Evolutionary conservation across 2,113 vertebrate genomes (phyloP).

Genomic region (Etheostoma cragini): DNA sequence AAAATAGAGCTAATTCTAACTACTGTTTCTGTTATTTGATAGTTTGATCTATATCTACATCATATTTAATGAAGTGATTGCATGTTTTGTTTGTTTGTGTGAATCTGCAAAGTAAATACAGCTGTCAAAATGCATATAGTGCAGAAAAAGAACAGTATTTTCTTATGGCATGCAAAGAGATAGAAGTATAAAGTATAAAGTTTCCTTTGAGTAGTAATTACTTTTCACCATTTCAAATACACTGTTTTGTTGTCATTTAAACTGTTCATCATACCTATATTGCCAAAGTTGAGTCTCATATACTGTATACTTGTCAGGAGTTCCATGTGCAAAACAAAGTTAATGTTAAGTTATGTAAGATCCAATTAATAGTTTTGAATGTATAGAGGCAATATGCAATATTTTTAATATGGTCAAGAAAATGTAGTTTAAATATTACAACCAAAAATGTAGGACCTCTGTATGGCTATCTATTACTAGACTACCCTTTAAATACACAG

Average conservation of each 20-base stretch:
- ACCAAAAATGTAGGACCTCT: constrained; percentile 14
- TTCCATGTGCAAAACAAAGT: neutral
- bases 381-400: neutral
- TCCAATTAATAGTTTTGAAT: constrained; percentile 11
- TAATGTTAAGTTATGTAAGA: neutral
- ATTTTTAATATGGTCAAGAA: neutral
- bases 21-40: no score
- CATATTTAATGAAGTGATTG: neutral
- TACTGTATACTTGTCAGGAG: neutral
- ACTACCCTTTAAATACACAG: constrained; percentile 54
- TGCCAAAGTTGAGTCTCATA: neutral
- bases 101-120: neutral
- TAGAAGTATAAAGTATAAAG: neutral
- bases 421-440: constrained; percentile 3
- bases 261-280: neutral
- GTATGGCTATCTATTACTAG: constrained; percentile 48
- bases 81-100: neutral
- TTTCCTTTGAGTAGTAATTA: neutral
- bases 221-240: neutral
- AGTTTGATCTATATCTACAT: neutral
- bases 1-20: neutral
- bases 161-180: neutral
- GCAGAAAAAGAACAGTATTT: neutral
- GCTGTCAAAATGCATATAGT: neutral
- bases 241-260: neutral